phyloP scores from a whole-genome alignment of 2,113 vertebrate genomes.

The Terrapene triunguis region DNA sequence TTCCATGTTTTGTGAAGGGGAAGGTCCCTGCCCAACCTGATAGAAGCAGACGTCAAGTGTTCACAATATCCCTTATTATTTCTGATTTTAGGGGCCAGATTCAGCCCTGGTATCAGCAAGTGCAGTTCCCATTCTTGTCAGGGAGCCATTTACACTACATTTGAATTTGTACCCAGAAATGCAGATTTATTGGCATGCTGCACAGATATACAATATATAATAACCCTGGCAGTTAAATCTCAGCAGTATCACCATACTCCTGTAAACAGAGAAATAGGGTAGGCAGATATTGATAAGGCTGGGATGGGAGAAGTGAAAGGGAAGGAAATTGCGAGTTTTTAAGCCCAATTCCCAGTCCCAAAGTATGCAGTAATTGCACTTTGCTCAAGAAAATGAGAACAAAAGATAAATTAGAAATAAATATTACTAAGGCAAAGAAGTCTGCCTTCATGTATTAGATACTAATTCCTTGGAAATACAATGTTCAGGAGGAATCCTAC shows the following conservation, averaged over 20 bases:
- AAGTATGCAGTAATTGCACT: neutral
- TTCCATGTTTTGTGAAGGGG: neutral
- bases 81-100: neutral
- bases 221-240: neutral
- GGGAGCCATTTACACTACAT: neutral
- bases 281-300: neutral
- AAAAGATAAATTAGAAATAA: neutral
- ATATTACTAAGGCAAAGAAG: neutral
- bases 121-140: neutral
- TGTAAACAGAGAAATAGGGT: neutral
- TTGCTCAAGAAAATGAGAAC: neutral
- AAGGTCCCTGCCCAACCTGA: neutral
- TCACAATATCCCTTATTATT: neutral
- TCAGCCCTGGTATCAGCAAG: neutral
- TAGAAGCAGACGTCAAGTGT: neutral
- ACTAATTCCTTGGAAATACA: neutral
- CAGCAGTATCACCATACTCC: neutral
- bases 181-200: rapidly evolving
- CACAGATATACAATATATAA: neutral
- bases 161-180: neutral
- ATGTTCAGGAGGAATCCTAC: neutral
- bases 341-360: neutral
- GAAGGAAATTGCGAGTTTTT: neutral
- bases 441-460: neutral
- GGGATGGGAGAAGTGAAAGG: neutral